Base-by-base conservation (phyloP, 1,140 invertebrate genomes). In the Scaptomyza montana region DNA sequence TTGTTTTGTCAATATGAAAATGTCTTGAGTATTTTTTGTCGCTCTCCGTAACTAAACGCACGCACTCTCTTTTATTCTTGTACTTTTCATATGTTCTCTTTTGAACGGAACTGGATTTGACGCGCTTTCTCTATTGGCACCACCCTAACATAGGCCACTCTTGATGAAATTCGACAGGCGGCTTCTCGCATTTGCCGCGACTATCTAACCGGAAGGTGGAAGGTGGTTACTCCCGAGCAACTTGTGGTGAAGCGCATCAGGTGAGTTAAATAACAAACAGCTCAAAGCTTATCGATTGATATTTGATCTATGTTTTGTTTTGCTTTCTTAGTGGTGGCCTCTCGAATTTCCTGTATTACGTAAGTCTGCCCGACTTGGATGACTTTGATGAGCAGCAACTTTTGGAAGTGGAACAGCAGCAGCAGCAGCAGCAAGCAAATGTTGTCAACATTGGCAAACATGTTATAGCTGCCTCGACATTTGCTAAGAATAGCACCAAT, bases 131-230 rank as follows among this genome's bases (percentile, higher is more conserved):
- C 12, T 41, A 36, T 36, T 36, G 21, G 21, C 21, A 25, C 21
- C 21, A 25, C 21, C 21, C 21, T 2, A 9, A 55, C 67, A 54
- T 60, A 92, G 91, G 91, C 91, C 62, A 89, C 91, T 53, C 77
- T 85, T 59, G 93, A 93, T 25, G 96, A 97, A 90, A 97, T 97
- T 95, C 93, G 95, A 47, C 94, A 96, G 72, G 94, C 96, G 74
- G 96, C 97, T n/a, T 95, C 95, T 5, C 94, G 95, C 76, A 96
- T 98, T 80, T 98, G 97, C 92, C 94, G 96, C 72, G 96, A 97
- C 92, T 98, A 97, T 92, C 93, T 98, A 36, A 94, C 96, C 76
- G 97, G 97, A 6, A 95, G 96, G 2, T 98, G 97, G 97, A 97
- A 97, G 89, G 94, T 94, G 12, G 96, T 97, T 8, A 95, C 94